Percentiles rank a stretch among this genome's conserved stretches.
Evolutionary conservation across 2,888 invertebrate genomes (phyloP).

Genomic region (Ariolimax columbianus): DNA sequence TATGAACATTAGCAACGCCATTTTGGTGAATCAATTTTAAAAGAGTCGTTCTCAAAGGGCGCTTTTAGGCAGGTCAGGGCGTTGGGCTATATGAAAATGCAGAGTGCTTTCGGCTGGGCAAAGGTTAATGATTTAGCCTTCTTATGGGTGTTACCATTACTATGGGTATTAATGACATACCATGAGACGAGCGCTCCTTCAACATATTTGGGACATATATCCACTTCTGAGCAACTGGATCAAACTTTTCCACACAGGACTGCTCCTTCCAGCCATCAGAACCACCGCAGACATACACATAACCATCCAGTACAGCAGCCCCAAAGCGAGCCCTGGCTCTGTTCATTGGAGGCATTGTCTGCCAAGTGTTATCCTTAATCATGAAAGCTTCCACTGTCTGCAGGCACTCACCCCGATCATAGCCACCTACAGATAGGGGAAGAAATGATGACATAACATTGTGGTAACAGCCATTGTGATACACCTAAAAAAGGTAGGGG

Average conservation of each 20-base stretch:
- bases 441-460: background rate
- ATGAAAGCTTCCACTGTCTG: constrained; percentile 87
- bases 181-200: constrained; percentile 85
- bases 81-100: too few relatives aligned
- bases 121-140: too few relatives aligned
- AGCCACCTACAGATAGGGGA: constrained; percentile 52
- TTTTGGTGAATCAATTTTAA: too few relatives aligned
- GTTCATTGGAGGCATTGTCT: constrained; percentile 85
- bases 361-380: constrained; percentile 86
- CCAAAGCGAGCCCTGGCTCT: constrained; percentile 89
- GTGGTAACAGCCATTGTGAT: background rate
- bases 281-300: constrained; percentile 87
- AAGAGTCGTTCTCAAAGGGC: too few relatives aligned
- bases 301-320: constrained; percentile 84
- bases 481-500: background rate
- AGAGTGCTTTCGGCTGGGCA: too few relatives aligned
- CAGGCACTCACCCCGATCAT: constrained; percentile 75
- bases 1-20: too few relatives aligned
- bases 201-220: constrained; percentile 81
- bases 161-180: constrained; percentile 75
- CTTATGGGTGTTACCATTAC: too few relatives aligned
- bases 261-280: constrained; percentile 90
- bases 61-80: too few relatives aligned
- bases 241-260: constrained; percentile 85
- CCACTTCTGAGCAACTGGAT: constrained; percentile 81